Conservation (phyloP, 2,888 invertebrate species). For the Polydrusus pterygomalis region DNA sequence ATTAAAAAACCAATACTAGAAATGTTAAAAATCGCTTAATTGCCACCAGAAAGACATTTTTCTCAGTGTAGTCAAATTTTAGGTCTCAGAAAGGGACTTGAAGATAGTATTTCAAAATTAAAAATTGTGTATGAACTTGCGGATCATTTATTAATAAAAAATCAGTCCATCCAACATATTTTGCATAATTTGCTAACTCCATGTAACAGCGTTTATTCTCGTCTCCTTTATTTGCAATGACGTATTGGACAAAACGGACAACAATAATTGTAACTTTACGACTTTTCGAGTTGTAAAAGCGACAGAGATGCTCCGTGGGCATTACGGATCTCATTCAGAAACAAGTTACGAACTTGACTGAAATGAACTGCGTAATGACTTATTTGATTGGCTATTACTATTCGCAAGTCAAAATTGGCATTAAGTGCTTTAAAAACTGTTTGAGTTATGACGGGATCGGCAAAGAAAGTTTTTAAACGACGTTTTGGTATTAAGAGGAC, state of each 20-base stretch:
- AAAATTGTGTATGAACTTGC: too few species aligned
- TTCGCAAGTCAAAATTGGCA: slow-evolving; percentile 9
- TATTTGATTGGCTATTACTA: slow-evolving; percentile 39
- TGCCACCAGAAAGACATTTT: too few species aligned
- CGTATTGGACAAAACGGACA: slow-evolving; percentile 37
- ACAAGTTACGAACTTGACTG: slow-evolving; percentile 39
- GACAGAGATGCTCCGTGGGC: slow-evolving; percentile 38
- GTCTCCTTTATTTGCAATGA: slow-evolving; percentile 30
- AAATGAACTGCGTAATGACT: slow-evolving; percentile 37
- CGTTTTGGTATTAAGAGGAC: too few species aligned
- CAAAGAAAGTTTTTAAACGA: neutral
- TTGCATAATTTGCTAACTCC: neutral
- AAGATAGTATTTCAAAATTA: too few species aligned
- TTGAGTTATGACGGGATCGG: slow-evolving; percentile 11
- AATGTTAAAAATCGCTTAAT: too few species aligned
- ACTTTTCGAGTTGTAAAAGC: slow-evolving; percentile 25
- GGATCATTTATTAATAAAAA: too few species aligned
- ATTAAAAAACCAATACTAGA: too few species aligned
- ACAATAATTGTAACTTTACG: slow-evolving; percentile 33
- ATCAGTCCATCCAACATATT: too few species aligned
- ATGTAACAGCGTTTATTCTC: neutral
- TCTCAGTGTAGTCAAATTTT: too few species aligned
- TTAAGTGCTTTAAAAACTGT: slow-evolving; percentile 19
- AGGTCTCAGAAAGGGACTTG: too few species aligned
- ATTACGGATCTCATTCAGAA: slow-evolving; percentile 35